A percentile compares a stretch with the other conserved stretches of the same genome.
phyloP scores from a whole-genome alignment of 2,888 invertebrate genomes.

The Dasysyrphus albostriatus region DNA sequence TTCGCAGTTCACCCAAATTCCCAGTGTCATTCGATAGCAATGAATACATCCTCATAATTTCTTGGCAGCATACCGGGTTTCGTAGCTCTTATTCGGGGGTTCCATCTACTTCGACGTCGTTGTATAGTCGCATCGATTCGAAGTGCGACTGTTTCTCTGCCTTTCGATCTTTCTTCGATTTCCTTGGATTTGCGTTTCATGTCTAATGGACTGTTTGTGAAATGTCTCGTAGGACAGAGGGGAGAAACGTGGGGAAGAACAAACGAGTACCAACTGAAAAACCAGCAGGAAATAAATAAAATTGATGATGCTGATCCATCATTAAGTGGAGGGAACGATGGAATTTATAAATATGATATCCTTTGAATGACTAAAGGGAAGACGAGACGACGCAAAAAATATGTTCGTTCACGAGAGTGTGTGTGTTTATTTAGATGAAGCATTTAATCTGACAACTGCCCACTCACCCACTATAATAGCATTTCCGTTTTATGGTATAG shows the following conservation, averaged over 20 bases:
- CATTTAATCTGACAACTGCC: constrained; percentile 68
- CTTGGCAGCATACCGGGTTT: constrained; percentile 31
- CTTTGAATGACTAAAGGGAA: background rate
- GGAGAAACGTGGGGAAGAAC: background rate
- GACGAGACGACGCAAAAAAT: constrained; percentile 36
- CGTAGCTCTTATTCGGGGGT: background rate
- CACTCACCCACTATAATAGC: constrained; percentile 4
- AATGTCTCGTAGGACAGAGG: constrained; percentile 4
- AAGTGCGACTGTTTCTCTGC: constrained; percentile 22
- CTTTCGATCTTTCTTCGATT: constrained; percentile 66
- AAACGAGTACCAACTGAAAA: constrained; percentile 10
- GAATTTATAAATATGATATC: constrained; percentile 73
- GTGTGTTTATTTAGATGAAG: constrained; percentile 10
- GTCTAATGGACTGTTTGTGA: constrained; percentile 72
- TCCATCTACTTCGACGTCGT: no score
- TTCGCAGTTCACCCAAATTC: constrained; percentile 53
- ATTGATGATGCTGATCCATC: constrained; percentile 77
- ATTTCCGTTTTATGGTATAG: background rate
- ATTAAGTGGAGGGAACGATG: constrained; percentile 69
- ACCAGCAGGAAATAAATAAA: constrained; percentile 74
- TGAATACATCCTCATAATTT: constrained; percentile 73
- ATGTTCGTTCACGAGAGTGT: background rate
- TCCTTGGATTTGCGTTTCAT: constrained; percentile 68
- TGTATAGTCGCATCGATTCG: background rate
- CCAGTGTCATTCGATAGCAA: constrained; percentile 73